These are phyloP conservation scores for Brachyopa scutellaris DNA, from an alignment of 2,888 invertebrate species.

Conservation along the genomic window DNA sequence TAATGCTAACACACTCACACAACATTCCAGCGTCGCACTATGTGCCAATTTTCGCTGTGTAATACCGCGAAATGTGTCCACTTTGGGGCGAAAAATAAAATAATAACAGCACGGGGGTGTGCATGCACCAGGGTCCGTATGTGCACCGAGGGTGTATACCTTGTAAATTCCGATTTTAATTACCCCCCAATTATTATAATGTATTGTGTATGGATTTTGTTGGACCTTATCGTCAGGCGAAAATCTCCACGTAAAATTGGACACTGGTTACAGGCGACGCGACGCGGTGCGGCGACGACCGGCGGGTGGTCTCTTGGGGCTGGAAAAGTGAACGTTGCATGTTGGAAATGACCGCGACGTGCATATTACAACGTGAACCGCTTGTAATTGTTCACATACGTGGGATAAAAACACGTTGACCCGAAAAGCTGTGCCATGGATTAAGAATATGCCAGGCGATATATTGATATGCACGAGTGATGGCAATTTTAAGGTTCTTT, in stretches of 20 bases:
- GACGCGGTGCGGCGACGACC: neutral
- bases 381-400: conserved; percentile 62
- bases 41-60: conserved; percentile 70
- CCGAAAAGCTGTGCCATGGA: conserved; percentile 39
- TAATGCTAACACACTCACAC: conserved; percentile 55
- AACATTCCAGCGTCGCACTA: conserved; percentile 70
- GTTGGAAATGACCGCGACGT: conserved; percentile 66
- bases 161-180: conserved; percentile 72
- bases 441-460: too few species aligned
- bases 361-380: conserved; percentile 55
- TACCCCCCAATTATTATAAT: conserved; percentile 72
- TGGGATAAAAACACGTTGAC: conserved; percentile 48
- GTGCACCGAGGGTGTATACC: conserved; percentile 50
- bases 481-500: neutral
- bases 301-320: neutral
- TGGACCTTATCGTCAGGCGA: conserved; percentile 56
- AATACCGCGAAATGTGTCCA: conserved; percentile 69
- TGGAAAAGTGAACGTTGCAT: conserved; percentile 49
- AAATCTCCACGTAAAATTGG: conserved; percentile 63
- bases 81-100: conserved; percentile 18
- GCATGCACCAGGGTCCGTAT: conserved; percentile 35
- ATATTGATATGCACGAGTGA: neutral
- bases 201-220: conserved; percentile 71
- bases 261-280: conserved; percentile 9
- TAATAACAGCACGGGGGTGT: conserved; percentile 9